Conservation (phyloP, 1,140 invertebrate species). For the Tetramorium alpestre region DNA sequence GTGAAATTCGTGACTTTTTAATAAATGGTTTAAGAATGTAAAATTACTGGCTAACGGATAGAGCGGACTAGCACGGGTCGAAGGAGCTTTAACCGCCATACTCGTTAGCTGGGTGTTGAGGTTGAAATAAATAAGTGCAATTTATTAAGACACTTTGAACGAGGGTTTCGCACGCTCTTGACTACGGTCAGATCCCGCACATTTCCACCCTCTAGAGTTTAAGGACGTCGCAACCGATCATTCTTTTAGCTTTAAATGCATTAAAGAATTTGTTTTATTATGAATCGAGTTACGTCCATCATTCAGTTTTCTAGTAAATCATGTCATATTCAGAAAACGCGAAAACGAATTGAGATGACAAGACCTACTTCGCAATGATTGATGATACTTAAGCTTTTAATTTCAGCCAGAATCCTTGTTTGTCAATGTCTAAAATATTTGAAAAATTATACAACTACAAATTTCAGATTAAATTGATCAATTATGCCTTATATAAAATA, state of each 20-base stretch:
- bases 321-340: background rate
- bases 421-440: background rate
- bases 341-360: background rate
- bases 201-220: slow-evolving; percentile 5
- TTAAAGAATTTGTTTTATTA: slow-evolving; percentile 7
- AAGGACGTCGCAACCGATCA: slow-evolving; percentile 3
- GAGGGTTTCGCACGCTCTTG: slow-evolving; percentile 16
- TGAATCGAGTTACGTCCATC: background rate
- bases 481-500: background rate
- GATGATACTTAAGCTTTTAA: slow-evolving; percentile 4
- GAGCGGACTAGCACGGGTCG: background rate
- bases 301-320: slow-evolving; percentile 9
- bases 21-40: slow-evolving; percentile 23
- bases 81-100: slow-evolving; percentile 36
- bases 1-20: slow-evolving; percentile 20
- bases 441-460: background rate
- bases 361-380: background rate
- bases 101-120: slow-evolving; percentile 54
- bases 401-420: background rate
- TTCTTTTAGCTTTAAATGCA: slow-evolving; percentile 42
- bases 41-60: slow-evolving; percentile 8
- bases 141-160: slow-evolving; percentile 63
- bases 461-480: background rate
- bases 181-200: slow-evolving; percentile 5
- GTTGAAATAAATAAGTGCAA: slow-evolving; percentile 65